A percentile compares a stretch with the other conserved stretches of the same genome.
These are phyloP conservation scores for Thelaira solivaga DNA, from an alignment of 2,888 invertebrate genomes.

Conservation along the genomic window DNA sequence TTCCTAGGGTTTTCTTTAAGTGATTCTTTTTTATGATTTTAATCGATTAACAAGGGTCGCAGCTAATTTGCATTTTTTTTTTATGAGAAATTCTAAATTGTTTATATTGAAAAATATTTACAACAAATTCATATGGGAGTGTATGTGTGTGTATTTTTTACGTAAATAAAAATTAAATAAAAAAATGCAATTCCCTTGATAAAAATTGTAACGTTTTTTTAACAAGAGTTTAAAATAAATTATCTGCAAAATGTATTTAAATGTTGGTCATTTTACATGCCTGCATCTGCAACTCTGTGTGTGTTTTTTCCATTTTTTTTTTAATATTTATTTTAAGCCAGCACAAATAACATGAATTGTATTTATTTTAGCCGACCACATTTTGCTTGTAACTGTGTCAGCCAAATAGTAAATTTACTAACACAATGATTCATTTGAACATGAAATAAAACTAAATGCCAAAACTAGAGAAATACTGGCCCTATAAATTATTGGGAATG, in stretches of 20 bases:
- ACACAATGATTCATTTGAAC: no score
- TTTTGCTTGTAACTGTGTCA: neutral
- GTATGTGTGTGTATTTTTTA: no score
- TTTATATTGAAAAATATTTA: conserved; percentile 25
- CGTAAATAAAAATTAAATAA: neutral
- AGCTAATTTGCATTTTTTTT: no score
- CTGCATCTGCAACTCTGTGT: neutral
- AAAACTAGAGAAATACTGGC: no score
- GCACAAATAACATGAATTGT: neutral
- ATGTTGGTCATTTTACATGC: neutral
- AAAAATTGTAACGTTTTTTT: conserved; percentile 1
- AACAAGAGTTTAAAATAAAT: conserved; percentile 17
- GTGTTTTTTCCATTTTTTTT: neutral
- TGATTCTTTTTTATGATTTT: no score
- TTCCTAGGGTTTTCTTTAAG: no score
- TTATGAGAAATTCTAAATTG: no score
- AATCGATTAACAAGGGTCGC: no score
- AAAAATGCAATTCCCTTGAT: conserved; percentile 2
- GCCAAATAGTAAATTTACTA: no score
- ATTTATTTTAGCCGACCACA: neutral
- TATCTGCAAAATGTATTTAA: conserved; percentile 23
- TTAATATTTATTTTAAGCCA: neutral
- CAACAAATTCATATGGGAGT: conserved; percentile 11
- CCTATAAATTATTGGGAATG: no score
- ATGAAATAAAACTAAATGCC: no score